Conservation (phyloP, 2,888 invertebrate species). For the Xestia xanthographa region DNA sequence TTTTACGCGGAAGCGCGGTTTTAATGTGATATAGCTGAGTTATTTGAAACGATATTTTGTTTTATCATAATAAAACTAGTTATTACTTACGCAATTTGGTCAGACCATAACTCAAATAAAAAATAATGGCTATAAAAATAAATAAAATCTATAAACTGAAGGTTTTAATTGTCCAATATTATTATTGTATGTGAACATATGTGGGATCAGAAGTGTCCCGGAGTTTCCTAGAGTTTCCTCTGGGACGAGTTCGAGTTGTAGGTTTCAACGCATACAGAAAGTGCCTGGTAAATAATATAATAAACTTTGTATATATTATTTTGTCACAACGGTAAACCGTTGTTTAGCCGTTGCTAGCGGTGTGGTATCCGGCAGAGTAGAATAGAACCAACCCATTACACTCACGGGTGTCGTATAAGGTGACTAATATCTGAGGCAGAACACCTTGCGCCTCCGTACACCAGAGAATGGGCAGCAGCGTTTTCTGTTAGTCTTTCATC, state of each 20-base stretch:
- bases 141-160: neutral
- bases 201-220: neutral
- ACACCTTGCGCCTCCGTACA: too few species aligned
- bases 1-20: conserved; percentile 55
- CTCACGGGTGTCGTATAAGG: too few species aligned
- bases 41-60: neutral
- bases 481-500: too few species aligned
- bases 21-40: conserved; percentile 27
- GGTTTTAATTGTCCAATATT: neutral
- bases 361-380: too few species aligned
- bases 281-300: neutral
- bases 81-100: neutral
- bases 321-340: neutral
- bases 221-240: neutral
- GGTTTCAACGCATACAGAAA: neutral
- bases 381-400: too few species aligned
- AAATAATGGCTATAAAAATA: neutral
- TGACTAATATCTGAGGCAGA: too few species aligned
- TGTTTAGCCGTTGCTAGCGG: too few species aligned
- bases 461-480: too few species aligned
- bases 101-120: neutral
- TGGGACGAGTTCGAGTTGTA: neutral
- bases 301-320: neutral
- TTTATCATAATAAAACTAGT: neutral
- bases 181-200: neutral